Percentiles rank a stretch among this genome's conserved stretches.
Conservation (phyloP, 2,888 invertebrate genomes). For the Dynastes grantii region DNA sequence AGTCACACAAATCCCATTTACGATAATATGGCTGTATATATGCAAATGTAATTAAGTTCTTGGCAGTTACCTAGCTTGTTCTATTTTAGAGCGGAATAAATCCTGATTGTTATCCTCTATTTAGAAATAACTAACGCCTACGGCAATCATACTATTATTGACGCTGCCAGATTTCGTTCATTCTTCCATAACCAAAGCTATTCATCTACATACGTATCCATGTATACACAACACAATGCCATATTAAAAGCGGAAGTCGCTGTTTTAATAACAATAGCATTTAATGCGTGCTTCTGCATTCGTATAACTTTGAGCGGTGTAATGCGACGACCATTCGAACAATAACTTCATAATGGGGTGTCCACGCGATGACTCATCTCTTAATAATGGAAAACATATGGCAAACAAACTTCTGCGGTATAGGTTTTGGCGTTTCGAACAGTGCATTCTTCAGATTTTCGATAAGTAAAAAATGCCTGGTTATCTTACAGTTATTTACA, state of each 20-base stretch:
- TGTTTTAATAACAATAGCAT: conserved; percentile 29
- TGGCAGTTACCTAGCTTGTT: neutral
- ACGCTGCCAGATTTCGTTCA: conserved; percentile 6
- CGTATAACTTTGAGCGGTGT: neutral
- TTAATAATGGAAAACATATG: conserved; percentile 14
- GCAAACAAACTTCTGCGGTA: neutral
- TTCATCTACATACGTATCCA: neutral
- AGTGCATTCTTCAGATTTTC: neutral
- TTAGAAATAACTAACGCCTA: neutral
- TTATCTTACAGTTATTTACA: neutral
- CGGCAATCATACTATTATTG: neutral
- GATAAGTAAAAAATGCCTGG: conserved; percentile 23
- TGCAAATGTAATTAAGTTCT: neutral
- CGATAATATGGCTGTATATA: neutral
- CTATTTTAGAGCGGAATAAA: conserved; percentile 5
- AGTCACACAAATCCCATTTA: neutral
- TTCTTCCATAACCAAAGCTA: neutral
- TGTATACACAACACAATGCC: conserved; percentile 10
- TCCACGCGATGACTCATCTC: conserved; percentile 12
- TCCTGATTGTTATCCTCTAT: conserved; percentile 12
- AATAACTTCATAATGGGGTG: conserved; percentile 17
- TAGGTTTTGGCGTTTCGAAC: neutral
- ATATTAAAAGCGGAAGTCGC: conserved; percentile 38
- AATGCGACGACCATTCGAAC: conserved; percentile 9
- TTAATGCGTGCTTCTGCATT: conserved; percentile 16